Base-by-base conservation (phyloP, 2,113 vertebrate genomes). In the Heloderma charlesbogerti region DNA sequence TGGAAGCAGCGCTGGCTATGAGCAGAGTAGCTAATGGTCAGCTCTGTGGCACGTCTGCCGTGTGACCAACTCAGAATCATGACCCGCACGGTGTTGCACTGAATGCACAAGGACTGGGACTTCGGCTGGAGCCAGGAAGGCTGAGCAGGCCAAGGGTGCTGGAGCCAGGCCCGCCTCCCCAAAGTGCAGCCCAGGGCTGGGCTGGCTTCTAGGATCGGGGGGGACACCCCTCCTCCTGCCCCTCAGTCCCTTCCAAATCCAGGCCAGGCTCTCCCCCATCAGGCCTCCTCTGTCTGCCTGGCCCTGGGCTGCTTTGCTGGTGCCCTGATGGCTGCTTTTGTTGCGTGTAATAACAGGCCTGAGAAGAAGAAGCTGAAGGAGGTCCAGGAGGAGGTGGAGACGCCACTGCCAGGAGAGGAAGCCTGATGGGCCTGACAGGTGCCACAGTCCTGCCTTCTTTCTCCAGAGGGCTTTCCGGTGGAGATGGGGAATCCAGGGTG, bases 331-430 rank as follows among this genome's bases (percentile, higher is more conserved):
- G 10, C 0, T 34, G 13, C 37, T 45, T 51, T 0, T 1, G 34
- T 90, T 90, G 93, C 90, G 22, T 40, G 60, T 63, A 10, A 3
- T 87, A 91, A 87, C 89, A 97, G 97, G 34, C 94, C 91, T 89
- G 97, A 98, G 94, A 97, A 97, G 85, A 96, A 97, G 93, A 97
- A 34, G 5, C 94, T 97, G 94, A 96, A 95, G 87, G 7, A 0
- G 0, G 5, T 1, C 9, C 6, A 20, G n/a, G 92, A 95, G 72
- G 96, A 95, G 13, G 96, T 95, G 37, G 92, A 92, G 31, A 86
- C 84, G 31, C 3, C 91, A 77, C 93, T 92, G 6, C 6, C 95
- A 43, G 96, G 97, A 92, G 92, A 91, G n/a, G 92, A 82, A 69
- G 95, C 95, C 67, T 97, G 93, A 91, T 43, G 69, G 9, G 43